These are phyloP conservation scores for Scaptomyza tumidula DNA, from an alignment of 2,888 invertebrate genomes.

Conservation along the genomic window DNA sequence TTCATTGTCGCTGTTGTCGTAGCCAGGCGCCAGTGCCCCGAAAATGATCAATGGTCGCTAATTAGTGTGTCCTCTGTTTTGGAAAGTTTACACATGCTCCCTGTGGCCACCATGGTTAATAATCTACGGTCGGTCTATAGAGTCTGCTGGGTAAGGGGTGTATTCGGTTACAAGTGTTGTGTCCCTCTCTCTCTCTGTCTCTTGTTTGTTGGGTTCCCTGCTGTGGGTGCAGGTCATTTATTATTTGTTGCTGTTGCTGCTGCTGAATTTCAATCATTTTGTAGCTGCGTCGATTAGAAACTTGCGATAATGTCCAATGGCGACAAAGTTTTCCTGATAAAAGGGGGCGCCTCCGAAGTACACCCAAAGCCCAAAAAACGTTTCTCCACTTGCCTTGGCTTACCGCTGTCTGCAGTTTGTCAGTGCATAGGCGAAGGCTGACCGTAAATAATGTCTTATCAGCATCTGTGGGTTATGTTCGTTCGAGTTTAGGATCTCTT, in stretches of 20 bases:
- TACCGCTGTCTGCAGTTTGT: constrained; percentile 77
- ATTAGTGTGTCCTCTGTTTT: constrained; percentile 74
- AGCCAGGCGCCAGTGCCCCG: constrained; percentile 65
- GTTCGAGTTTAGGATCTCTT: neutral
- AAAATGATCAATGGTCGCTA: constrained; percentile 76
- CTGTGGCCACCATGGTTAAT: constrained; percentile 18
- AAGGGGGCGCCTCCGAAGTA: constrained; percentile 34
- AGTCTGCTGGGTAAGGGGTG: constrained; percentile 35
- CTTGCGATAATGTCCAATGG: constrained; percentile 77
- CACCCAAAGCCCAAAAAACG: constrained; percentile 5
- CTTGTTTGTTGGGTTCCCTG: constrained; percentile 44
- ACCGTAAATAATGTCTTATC: constrained; percentile 79
- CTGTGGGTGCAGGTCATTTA: constrained; percentile 71
- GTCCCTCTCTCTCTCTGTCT: neutral
- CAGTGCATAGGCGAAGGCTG: constrained; percentile 60
- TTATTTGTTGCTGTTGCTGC: constrained; percentile 57
- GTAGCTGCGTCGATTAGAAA: constrained; percentile 75
- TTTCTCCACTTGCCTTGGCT: constrained; percentile 7
- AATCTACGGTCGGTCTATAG: constrained; percentile 8
- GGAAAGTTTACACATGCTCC: constrained; percentile 74
- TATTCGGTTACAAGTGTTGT: constrained; percentile 63
- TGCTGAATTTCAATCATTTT: constrained; percentile 79
- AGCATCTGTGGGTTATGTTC: constrained; percentile 74
- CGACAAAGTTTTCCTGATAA: constrained; percentile 66
- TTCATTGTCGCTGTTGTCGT: constrained; percentile 54